Evolutionary conservation across 2,113 vertebrate species (phyloP).

Genomic region (Neopipo cinnamomea): DNA sequence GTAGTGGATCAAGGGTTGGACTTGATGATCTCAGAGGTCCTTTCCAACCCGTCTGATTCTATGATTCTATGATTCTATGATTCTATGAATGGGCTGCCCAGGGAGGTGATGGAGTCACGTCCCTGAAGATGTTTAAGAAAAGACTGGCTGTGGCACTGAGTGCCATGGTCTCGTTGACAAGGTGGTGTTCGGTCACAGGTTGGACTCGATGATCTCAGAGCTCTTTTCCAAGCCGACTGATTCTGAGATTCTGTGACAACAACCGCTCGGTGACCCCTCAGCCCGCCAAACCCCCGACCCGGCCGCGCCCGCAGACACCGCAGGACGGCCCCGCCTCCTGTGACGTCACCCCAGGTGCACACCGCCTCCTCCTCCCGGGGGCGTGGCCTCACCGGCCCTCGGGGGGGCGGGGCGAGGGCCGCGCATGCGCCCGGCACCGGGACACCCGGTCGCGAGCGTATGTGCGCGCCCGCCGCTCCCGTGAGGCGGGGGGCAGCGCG

Average conservation of each 20-base stretch:
- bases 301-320: background rate
- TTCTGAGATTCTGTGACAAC: background rate
- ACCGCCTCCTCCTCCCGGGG: background rate
- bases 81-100: background rate
- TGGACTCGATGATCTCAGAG: background rate
- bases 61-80: too few species aligned
- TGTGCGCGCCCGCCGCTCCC: background rate
- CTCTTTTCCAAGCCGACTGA: background rate
- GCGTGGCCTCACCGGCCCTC: background rate
- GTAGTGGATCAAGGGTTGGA: too few species aligned
- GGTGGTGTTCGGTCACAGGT: background rate
- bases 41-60: too few species aligned
- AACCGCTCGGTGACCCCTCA: accelerated
- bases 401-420: background rate
- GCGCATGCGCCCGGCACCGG: conserved; percentile 62
- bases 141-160: background rate
- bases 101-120: background rate
- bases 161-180: background rate
- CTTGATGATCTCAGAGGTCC: too few species aligned
- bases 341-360: conserved; percentile 20
- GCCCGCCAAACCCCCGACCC: too few species aligned
- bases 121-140: background rate
- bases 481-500: background rate
- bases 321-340: accelerated
- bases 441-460: background rate